A percentile compares a stretch with the other conserved stretches of the same genome.
These are phyloP conservation scores for Mellivora capensis DNA, from an alignment of 2,113 vertebrate genomes.

Conservation along the genomic window DNA sequence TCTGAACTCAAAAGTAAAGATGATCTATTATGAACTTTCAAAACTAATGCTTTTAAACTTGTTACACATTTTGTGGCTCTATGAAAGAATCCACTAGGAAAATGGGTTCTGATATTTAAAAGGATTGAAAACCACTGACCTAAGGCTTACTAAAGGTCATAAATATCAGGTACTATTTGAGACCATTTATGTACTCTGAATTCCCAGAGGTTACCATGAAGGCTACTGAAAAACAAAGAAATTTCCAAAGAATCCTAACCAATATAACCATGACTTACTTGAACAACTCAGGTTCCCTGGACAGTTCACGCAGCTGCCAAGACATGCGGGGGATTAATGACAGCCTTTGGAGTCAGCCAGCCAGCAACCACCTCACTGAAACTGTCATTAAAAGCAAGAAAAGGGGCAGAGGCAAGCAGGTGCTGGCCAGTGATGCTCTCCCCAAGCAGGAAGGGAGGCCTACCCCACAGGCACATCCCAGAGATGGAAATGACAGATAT, in stretches of 20 bases:
- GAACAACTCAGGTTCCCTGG: background rate
- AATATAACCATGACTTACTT: background rate
- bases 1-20: background rate
- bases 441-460: background rate
- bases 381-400: background rate
- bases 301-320: background rate
- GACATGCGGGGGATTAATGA: background rate
- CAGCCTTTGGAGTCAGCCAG: background rate
- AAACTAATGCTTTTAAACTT: slow-evolving; percentile 10
- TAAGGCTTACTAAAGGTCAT: background rate
- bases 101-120: background rate
- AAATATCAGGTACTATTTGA: background rate
- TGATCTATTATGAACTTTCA: background rate
- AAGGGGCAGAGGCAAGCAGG: background rate
- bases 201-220: background rate
- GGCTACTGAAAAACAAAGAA: background rate
- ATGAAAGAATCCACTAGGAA: background rate
- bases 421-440: background rate
- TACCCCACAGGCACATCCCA: background rate
- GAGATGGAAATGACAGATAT: background rate
- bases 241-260: background rate
- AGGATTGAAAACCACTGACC: slow-evolving; percentile 1
- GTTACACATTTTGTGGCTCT: background rate
- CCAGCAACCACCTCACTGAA: background rate
- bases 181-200: background rate